Conservation (phyloP, 2,888 invertebrate species). For the Nebria brevicollis region DNA sequence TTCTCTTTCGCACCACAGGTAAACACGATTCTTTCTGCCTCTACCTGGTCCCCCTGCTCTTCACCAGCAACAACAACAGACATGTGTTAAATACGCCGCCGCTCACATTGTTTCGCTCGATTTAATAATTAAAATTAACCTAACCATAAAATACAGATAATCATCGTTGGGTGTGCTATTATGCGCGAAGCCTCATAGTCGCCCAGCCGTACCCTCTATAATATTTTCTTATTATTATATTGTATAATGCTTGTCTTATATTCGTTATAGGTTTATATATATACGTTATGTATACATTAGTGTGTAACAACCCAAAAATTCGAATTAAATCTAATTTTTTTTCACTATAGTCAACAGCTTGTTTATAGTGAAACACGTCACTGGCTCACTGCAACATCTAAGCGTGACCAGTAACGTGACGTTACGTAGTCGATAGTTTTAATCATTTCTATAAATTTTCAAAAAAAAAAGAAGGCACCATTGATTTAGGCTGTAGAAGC, state of each 20-base stretch:
- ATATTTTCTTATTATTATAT: not conserved
- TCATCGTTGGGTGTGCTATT: slow-evolving; percentile 42
- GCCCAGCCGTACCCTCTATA: slow-evolving; percentile 23
- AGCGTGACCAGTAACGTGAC: too few species aligned
- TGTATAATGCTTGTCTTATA: slow-evolving; percentile 5
- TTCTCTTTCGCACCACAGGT: not conserved
- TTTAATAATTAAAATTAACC: slow-evolving; percentile 46
- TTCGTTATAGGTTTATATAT: not conserved
- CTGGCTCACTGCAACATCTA: too few species aligned
- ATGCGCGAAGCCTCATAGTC: slow-evolving; percentile 10
- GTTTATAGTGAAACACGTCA: too few species aligned
- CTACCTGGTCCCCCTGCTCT: not conserved
- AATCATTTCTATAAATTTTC: too few species aligned
- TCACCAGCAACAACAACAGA: slow-evolving; percentile 9
- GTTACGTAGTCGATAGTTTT: too few species aligned
- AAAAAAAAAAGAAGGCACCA: too few species aligned
- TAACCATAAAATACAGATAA: slow-evolving; percentile 45
- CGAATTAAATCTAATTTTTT: too few species aligned
- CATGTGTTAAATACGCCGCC: slow-evolving; percentile 43
- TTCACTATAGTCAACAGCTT: too few species aligned
- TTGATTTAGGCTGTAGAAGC: too few species aligned
- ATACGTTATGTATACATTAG: too few species aligned
- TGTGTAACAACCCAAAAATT: too few species aligned
- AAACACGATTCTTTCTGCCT: not conserved
- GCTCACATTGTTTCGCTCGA: slow-evolving; percentile 43